A percentile compares a stretch with the other conserved stretches of the same genome.
Conservation (phyloP, 2,888 invertebrate genomes). For the Drosophila fungiperda region DNA sequence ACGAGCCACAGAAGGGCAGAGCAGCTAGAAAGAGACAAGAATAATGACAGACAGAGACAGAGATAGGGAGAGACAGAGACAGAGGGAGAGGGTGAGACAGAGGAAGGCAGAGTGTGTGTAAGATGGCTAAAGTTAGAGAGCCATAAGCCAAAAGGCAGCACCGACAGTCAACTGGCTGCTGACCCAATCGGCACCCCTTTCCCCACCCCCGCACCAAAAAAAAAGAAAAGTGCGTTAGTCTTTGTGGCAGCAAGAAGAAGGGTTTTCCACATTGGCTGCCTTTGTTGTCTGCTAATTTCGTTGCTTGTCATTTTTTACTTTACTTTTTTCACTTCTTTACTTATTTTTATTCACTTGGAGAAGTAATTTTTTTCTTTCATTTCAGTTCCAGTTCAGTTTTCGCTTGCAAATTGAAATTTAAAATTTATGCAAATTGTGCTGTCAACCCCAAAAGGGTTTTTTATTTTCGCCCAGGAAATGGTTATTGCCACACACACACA, state of each 20-base stretch:
- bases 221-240: constrained; percentile 52
- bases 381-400: constrained; percentile 57
- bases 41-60: neutral
- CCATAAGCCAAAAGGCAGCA: constrained; percentile 35
- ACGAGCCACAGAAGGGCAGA: constrained; percentile 56
- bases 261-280: constrained; percentile 15
- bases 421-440: constrained; percentile 79
- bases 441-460: constrained; percentile 69
- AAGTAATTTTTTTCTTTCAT: constrained; percentile 37
- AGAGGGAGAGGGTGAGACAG: constrained; percentile 2
- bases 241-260: constrained; percentile 4
- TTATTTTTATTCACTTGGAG: constrained; percentile 31
- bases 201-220: neutral
- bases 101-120: neutral
- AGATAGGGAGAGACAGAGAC: neutral
- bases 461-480: constrained; percentile 56
- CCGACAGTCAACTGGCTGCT: constrained; percentile 30
- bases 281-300: constrained; percentile 80
- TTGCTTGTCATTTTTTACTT: constrained; percentile 23
- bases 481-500: constrained; percentile 56
- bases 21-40: constrained; percentile 17
- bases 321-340: constrained; percentile 6
- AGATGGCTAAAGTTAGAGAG: neutral
- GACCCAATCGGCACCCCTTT: constrained; percentile 24
- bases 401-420: constrained; percentile 77